Evolutionary conservation across 2,797 vertebrate species (phyloP), one percentile per base, ranked within the genome.

Genomic region (Yasuhikotakia modesta): DNA sequence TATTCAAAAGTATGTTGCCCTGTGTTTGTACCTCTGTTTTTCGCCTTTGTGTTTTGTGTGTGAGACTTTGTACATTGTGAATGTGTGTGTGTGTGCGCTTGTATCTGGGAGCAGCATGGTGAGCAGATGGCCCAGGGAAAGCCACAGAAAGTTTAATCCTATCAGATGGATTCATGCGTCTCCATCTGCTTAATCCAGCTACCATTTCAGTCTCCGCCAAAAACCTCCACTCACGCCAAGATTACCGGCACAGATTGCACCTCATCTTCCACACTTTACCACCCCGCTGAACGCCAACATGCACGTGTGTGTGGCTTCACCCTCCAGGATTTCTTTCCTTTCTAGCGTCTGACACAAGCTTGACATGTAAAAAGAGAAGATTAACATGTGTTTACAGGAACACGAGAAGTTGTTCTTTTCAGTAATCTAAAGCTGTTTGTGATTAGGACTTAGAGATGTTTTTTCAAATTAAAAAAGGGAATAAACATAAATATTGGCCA

Each of bases 171-270:
- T 96, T 95, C 94, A 93, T 96, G 93, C 93, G 92, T 91, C 93
- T 92, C 96, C 97, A 98, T 98, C 96, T 97, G 96, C 94, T 94
- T 96, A 96, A 98, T 95, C 95, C 93, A 91, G 78, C 82, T 91
- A 92, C 92, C 90, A 90, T 94, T 92, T 94, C 93, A 91, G 90
- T 76, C 90, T 89, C 90, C 92, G 93, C 94, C 81, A 93, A 93
- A 93, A 92, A 92, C 92, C 88, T 90, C 78, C 81, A 82, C 87
- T 85, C 89, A 86, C 89, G 93, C 94, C 94, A 95, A 94, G 92
- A 93, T 93, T 93, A 93, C 86, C 83, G 79, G 90, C 90, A 89
- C 89, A 91, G 89, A 93, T 92, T 94, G 83, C 94, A 92, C 90
- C 87, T 93, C 86, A 82, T 91, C 88, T 73, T 91, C 91, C 91